These are phyloP conservation scores for Andinoacara biseriatus DNA, from an alignment of 2,113 vertebrate genomes.

Conservation along the genomic window DNA sequence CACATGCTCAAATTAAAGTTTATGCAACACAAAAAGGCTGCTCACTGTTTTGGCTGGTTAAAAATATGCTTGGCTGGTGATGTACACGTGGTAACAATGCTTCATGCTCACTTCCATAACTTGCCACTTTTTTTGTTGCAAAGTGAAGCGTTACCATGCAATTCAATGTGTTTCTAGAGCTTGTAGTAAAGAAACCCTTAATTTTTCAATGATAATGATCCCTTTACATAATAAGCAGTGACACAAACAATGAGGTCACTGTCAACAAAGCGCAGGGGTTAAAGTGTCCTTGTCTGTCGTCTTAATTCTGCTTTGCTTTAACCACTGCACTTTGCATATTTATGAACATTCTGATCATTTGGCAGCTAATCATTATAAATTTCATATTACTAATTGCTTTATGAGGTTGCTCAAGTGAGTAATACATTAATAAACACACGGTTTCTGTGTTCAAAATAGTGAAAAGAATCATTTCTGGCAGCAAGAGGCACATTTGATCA, in stretches of 20 bases:
- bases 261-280: not conserved
- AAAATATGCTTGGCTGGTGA: not conserved
- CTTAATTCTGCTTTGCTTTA: constrained; percentile 2
- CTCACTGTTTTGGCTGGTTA: not conserved
- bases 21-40: not conserved
- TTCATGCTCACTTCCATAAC: not conserved
- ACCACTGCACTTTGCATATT: constrained; percentile 12
- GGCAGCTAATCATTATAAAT: constrained; percentile 28
- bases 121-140: not conserved
- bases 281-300: not conserved
- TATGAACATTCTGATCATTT: constrained; percentile 7
- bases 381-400: constrained; percentile 20
- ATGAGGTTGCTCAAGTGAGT: constrained; percentile 18
- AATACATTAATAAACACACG: constrained; percentile 33
- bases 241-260: not conserved
- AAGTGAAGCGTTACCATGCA: not conserved
- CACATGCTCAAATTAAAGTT: not conserved
- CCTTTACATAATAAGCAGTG: not conserved
- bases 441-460: constrained; percentile 21
- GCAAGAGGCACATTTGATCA: constrained; percentile 40
- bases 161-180: not conserved
- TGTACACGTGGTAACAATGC: not conserved
- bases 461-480: constrained; percentile 16
- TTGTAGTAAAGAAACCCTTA: not conserved
- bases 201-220: not conserved